Conservation (phyloP, 2,113 vertebrate genomes). For the Heterochromis multidens region DNA sequence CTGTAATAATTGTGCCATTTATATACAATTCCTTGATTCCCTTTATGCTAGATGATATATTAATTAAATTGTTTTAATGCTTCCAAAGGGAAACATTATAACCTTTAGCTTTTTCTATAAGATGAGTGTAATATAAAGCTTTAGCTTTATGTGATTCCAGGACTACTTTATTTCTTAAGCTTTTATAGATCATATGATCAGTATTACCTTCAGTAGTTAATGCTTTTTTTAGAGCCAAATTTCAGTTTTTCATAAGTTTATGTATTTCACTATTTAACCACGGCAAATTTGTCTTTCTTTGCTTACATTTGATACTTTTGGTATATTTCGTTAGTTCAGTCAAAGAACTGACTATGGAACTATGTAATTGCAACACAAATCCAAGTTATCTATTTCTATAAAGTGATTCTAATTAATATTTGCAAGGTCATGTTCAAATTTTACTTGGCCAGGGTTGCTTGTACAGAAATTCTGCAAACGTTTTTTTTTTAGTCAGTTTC, state of each 20-base stretch:
- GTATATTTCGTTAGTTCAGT: background rate
- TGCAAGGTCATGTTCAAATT: background rate
- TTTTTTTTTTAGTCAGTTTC: background rate
- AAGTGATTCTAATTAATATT: background rate
- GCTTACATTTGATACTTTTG: background rate
- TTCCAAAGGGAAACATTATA: background rate
- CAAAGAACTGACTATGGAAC: background rate
- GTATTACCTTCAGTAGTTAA: fast-evolving
- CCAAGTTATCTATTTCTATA: background rate
- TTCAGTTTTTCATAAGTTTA: fast-evolving
- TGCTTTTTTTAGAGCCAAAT: background rate
- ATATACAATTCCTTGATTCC: background rate
- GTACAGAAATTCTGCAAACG: no score
- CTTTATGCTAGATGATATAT: background rate
- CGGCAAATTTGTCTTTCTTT: fast-evolving
- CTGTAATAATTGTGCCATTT: fast-evolving
- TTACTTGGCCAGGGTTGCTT: background rate
- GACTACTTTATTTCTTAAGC: background rate
- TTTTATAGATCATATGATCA: background rate
- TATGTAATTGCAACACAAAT: background rate
- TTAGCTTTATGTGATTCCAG: background rate
- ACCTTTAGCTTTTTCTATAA: background rate
- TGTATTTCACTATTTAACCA: background rate
- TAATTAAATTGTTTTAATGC: background rate
- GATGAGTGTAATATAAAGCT: background rate